A percentile compares a stretch with the other conserved stretches of the same genome.
These are phyloP conservation scores for Pagetopsis macropterus DNA, from an alignment of 2,797 vertebrate genomes.

Conservation along the genomic window DNA sequence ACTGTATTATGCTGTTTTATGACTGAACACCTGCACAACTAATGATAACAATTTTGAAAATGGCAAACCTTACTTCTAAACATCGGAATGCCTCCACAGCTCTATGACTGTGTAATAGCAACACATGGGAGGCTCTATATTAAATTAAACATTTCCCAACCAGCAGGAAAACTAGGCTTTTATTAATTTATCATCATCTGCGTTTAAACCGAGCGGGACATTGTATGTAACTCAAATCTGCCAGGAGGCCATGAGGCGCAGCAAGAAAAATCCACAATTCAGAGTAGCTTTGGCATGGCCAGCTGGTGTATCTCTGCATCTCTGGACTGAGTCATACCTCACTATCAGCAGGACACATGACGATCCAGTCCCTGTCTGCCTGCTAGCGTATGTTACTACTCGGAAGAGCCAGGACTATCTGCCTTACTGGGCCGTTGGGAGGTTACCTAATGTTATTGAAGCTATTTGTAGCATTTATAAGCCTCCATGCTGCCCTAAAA, in stretches of 20 bases:
- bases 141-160: conserved; percentile 26
- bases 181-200: conserved; percentile 23
- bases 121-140: not conserved
- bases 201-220: conserved; percentile 9
- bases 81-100: not conserved
- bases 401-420: conserved; percentile 45
- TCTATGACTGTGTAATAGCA: not conserved
- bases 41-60: not conserved
- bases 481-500: conserved; percentile 43
- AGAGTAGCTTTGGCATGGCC: conserved; percentile 48
- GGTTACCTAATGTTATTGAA: conserved; percentile 67
- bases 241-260: conserved; percentile 27
- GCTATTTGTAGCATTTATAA: conserved; percentile 73
- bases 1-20: not conserved
- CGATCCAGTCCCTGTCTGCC: conserved; percentile 48
- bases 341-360: conserved; percentile 56
- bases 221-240: conserved; percentile 30
- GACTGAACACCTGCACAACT: not conserved
- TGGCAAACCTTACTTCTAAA: not conserved
- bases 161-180: conserved; percentile 28
- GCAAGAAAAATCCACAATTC: conserved; percentile 31
- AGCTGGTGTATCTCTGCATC: conserved; percentile 65
- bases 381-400: conserved; percentile 55
- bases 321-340: conserved; percentile 50
- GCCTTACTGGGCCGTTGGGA: conserved; percentile 55